Evolutionary conservation across 2,797 vertebrate species (phyloP), one percentile per base, ranked within the genome.

Genomic region (Phataginus tetradactyla): DNA sequence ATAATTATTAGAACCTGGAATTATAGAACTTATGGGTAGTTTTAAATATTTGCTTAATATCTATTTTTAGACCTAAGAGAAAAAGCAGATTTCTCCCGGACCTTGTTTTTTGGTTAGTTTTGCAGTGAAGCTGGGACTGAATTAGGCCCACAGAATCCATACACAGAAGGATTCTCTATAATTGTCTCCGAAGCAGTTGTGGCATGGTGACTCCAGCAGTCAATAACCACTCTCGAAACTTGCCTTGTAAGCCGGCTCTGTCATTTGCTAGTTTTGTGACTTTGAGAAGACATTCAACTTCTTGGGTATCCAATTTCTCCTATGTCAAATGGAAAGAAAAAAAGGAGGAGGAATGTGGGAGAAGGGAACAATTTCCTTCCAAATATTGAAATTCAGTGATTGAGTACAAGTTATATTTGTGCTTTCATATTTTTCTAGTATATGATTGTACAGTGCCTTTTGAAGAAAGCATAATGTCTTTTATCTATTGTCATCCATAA

Each of bases 31-130:
- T 78, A 74, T 61, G 3, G 10, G 6, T n/a, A 34, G 0, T 45
- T 32, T 74, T 85, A 90, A 88, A 61, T 71, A 69, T 92, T 55
- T 80, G 29, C 12, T 92, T 85, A 81, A 29, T 14, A n/a, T 77
- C 39, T 59, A 39, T 84, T 53, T 13, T 53, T 55, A 53, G 9
- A 55, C 21, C 20, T 53, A 71, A 55, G 34, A 39, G 39, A 68
- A 53, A 74, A 7, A 57, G 13, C 5, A 83, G 1, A 20, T 86
- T 80, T 86, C 0, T 89, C 14, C 6, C 92, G 0, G 27, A 5
- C 3, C 14, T 49, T 55, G 2, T 10, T 34, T 69, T 79, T 49
- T 29, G 3, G 45, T 69, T 84, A 61, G 7, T 23, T 5, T 72
- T 83, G 2, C 15, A 59, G 4, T 42, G 55, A 42, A 83, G 25